These are phyloP conservation scores for Lasiurus cinereus DNA, from an alignment of 2,113 vertebrate species.

Conservation along the genomic window DNA sequence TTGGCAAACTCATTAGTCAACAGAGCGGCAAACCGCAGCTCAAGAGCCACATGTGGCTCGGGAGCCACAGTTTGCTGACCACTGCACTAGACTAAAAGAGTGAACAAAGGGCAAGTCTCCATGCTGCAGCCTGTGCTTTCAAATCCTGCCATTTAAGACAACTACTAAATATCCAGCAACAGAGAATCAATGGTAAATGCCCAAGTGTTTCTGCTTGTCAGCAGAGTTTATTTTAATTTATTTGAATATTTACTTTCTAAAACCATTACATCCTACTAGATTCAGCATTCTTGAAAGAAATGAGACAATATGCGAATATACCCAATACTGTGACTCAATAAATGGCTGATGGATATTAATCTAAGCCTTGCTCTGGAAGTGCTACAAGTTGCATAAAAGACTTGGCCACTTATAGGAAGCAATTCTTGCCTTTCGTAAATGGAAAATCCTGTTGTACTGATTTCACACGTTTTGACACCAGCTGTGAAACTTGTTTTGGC, in stretches of 20 bases:
- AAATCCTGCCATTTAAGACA: background rate
- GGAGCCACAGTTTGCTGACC: background rate
- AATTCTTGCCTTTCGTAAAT: background rate
- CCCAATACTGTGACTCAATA: background rate
- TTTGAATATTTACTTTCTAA: background rate
- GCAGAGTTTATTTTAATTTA: background rate
- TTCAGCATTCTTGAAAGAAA: background rate
- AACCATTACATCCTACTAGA: conserved; percentile 15
- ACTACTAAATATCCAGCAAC: background rate
- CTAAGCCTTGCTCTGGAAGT: conserved; percentile 12
- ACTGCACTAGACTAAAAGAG: background rate
- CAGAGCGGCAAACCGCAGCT: too few relatives aligned
- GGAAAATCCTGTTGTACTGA: background rate
- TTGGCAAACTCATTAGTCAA: too few relatives aligned
- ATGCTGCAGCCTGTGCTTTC: background rate
- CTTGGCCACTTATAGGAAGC: background rate
- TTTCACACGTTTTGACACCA: conserved; percentile 33
- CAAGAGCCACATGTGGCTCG: too few relatives aligned
- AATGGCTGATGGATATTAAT: background rate
- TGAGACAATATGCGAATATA: background rate
- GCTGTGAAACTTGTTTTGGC: background rate
- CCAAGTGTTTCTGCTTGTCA: conserved; percentile 29
- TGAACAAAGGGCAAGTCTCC: conserved; percentile 35
- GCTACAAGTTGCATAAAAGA: background rate
- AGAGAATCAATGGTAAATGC: conserved; percentile 54